These are phyloP conservation scores for Heterodera carotae DNA, from an alignment of 1,140 invertebrate genomes.

Conservation along the genomic window DNA sequence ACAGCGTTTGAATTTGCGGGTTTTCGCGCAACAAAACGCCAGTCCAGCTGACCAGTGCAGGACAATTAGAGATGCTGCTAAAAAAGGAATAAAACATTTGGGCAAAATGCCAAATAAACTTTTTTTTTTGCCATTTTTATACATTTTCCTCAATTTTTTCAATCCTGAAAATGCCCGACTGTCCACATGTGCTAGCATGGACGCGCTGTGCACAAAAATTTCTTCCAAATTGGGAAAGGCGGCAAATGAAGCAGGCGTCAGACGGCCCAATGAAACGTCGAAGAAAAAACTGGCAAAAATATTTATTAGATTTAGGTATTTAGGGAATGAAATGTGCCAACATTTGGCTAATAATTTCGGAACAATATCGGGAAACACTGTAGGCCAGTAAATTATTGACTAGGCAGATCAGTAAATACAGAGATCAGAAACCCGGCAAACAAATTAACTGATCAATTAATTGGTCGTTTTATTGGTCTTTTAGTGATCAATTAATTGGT, in stretches of 20 bases:
- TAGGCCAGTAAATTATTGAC: too few species aligned
- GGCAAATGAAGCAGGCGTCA: conserved; percentile 5
- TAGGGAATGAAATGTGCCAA: too few species aligned
- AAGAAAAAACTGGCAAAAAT: background rate
- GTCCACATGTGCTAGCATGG: conserved; percentile 40
- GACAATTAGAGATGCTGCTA: conserved; percentile 52
- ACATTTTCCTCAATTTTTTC: conserved; percentile 46
- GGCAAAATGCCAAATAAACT: conserved; percentile 23
- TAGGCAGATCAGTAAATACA: too few species aligned
- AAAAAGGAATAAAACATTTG: conserved; percentile 25
- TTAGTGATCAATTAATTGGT: too few species aligned
- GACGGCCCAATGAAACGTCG: conserved; percentile 3
- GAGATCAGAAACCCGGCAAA: too few species aligned
- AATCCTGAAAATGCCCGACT: conserved; percentile 38
- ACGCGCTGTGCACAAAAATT: conserved; percentile 36
- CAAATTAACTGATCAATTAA: too few species aligned
- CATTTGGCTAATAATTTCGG: too few species aligned
- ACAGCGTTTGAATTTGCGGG: conserved; percentile 44
- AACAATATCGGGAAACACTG: too few species aligned
- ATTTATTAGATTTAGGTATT: too few species aligned
- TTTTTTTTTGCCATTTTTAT: conserved; percentile 25
- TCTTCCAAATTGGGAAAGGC: conserved; percentile 11
- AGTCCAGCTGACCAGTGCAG: conserved; percentile 29
- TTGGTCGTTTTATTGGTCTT: too few species aligned
- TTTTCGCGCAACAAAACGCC: conserved; percentile 40